Percentiles rank a stretch among this genome's conserved stretches.
These are phyloP conservation scores for Coelopa pilipes DNA, from an alignment of 2,888 invertebrate genomes.

Conservation along the genomic window DNA sequence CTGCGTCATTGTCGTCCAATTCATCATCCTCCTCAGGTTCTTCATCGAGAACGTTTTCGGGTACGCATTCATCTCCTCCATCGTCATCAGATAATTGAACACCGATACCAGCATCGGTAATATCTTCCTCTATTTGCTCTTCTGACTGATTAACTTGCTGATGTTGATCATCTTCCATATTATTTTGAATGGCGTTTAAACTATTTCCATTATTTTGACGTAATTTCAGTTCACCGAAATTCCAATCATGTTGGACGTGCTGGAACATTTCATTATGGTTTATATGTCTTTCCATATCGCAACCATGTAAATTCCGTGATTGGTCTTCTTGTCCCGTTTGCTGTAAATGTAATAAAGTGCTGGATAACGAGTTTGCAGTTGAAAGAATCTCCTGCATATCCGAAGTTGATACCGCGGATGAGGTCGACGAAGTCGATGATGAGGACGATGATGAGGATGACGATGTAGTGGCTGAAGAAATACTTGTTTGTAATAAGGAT, in stretches of 20 bases:
- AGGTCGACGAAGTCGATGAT: conserved; percentile 56
- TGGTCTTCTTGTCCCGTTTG: conserved; percentile 40
- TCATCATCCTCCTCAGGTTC: conserved; percentile 48
- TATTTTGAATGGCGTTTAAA: conserved; percentile 19
- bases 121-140: conserved; percentile 32
- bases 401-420: conserved; percentile 47
- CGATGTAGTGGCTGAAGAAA: conserved; percentile 50
- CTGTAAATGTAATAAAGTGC: conserved; percentile 44
- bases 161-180: conserved; percentile 12
- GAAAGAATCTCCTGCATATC: conserved; percentile 54
- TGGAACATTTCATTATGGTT: conserved; percentile 59
- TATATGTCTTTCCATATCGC: conserved; percentile 13
- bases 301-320: conserved; percentile 1
- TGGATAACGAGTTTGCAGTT: conserved; percentile 47
- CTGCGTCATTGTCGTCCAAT: conserved; percentile 50
- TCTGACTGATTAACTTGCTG: conserved; percentile 35
- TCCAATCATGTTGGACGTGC: conserved; percentile 66
- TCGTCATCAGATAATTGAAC: no score
- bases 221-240: conserved; percentile 61
- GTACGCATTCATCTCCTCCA: conserved; percentile 6
- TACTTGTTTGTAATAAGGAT: conserved; percentile 44
- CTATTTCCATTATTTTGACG: conserved; percentile 29
- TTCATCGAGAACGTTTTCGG: conserved; percentile 42
- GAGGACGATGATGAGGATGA: conserved; percentile 53
- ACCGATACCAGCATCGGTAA: conserved; percentile 6